These are phyloP conservation scores for Epinotia ramella DNA, from an alignment of 2,888 invertebrate species.

Conservation along the genomic window DNA sequence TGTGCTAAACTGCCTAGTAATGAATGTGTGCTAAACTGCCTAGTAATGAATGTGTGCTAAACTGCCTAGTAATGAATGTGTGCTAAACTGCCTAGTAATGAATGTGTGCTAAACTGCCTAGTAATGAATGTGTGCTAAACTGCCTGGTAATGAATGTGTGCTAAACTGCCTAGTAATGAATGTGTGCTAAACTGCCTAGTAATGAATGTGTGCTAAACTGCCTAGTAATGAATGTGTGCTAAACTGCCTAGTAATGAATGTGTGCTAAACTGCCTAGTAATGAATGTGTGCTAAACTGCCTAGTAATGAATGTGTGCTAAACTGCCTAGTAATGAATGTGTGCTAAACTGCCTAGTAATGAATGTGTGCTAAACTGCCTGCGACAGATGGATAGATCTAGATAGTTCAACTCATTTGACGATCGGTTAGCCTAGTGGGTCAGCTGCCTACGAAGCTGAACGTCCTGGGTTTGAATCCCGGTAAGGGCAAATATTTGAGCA, in stretches of 20 bases:
- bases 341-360: too few species aligned
- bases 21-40: background rate
- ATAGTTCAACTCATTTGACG: too few species aligned
- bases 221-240: background rate
- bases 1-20: background rate
- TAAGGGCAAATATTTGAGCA: too few species aligned
- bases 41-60: background rate
- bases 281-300: background rate
- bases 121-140: background rate
- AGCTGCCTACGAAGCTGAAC: too few species aligned
- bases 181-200: background rate
- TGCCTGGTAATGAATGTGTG: too few species aligned
- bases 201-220: background rate
- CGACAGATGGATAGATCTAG: too few species aligned
- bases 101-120: too few species aligned
- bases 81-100: too few species aligned
- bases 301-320: background rate
- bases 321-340: background rate
- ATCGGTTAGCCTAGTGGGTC: too few species aligned
- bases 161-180: too few species aligned
- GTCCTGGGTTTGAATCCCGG: too few species aligned
- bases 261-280: background rate
- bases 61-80: background rate
- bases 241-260: background rate
- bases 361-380: background rate